A percentile compares a stretch with the other conserved stretches of the same genome.
Evolutionary conservation across 1,140 invertebrate genomes (phyloP).

Genomic region (Magallana angulata): DNA sequence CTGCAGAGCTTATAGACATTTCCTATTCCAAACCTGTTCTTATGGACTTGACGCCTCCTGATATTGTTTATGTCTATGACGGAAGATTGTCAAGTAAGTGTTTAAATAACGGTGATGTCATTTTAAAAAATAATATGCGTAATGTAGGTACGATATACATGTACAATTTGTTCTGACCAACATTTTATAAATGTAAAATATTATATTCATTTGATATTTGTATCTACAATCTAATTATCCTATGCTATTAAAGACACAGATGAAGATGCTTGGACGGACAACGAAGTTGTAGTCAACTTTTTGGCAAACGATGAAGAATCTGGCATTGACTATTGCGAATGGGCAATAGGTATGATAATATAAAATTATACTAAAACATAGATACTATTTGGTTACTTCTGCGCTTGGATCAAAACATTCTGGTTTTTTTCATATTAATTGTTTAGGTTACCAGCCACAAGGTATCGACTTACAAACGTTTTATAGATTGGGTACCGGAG

Average conservation of each 20-base stretch:
- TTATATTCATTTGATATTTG: too few species aligned
- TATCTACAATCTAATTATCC: too few species aligned
- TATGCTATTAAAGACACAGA: slow-evolving; percentile 41
- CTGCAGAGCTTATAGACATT: slow-evolving; percentile 55
- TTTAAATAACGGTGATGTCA: too few species aligned
- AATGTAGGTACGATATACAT: too few species aligned
- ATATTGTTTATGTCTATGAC: slow-evolving; percentile 56
- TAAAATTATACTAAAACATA: neutral
- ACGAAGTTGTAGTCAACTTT: slow-evolving; percentile 54
- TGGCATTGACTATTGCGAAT: slow-evolving; percentile 58
- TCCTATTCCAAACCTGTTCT: slow-evolving; percentile 47
- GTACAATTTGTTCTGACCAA: too few species aligned
- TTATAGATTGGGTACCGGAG: neutral
- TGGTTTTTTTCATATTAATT: neutral
- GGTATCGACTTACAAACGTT: slow-evolving; percentile 39
- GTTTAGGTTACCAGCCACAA: slow-evolving; percentile 34
- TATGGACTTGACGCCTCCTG: slow-evolving; percentile 62
- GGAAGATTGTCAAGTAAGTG: slow-evolving; percentile 44
- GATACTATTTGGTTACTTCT: neutral
- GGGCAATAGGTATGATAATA: slow-evolving; percentile 54
- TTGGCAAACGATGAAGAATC: slow-evolving; percentile 57
- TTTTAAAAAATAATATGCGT: too few species aligned
- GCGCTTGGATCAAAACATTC: neutral
- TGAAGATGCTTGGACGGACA: slow-evolving; percentile 48
- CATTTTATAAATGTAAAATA: too few species aligned